Base-by-base conservation (phyloP, 2,888 invertebrate genomes). In the Megalurothrips usitatus region DNA sequence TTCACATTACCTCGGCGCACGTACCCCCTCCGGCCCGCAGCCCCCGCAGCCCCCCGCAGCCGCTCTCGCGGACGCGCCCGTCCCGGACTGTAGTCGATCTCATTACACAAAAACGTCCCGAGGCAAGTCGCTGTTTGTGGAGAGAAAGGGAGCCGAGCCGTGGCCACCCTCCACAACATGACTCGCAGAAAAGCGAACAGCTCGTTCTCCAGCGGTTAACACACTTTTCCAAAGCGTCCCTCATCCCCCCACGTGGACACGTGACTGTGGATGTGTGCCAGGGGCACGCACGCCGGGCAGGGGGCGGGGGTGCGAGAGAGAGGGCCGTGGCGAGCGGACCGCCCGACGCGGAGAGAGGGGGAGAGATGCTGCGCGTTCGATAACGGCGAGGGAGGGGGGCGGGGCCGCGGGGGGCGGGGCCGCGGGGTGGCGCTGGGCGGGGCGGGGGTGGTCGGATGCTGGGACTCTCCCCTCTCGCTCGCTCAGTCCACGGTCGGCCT, bases 251-350 rank as follows among this genome's bases (percentile, higher is more conserved):
- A 68, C 68, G 68, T 68, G 68, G 23, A 68, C 68, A 68, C 68
- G 68, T 75, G 58, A 75, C 68, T 26, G 68, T 75, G 68, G 68
- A 75, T 75, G 68, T 75, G 68, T 75, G 68, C 68, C 68, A 75
- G 68, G 68, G 68, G 68, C 68, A 75, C 68, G 68, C 68, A 68
- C 68, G 68, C 52, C 52, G 23, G 63, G 68, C 9, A n/a, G 68
- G 68, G 58, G 58, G 58, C 8, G 12, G 58, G 58, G 58, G 58
- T 17, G 58, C 19, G 58, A 58, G 58, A 10, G 12, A 26, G 68
- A 23, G 23, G 68, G 23, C 23, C 9, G 68, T 11, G 68, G 23
- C 68, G 68, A 23, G 68, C 23, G 68, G 9, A 0, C 58, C 19
- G 17, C 19, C 1, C 52, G 68, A 23, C 9, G 63, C 19, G 19